Evolutionary conservation across 2,113 vertebrate genomes (phyloP).

Genomic region (Oryzias celebensis): DNA sequence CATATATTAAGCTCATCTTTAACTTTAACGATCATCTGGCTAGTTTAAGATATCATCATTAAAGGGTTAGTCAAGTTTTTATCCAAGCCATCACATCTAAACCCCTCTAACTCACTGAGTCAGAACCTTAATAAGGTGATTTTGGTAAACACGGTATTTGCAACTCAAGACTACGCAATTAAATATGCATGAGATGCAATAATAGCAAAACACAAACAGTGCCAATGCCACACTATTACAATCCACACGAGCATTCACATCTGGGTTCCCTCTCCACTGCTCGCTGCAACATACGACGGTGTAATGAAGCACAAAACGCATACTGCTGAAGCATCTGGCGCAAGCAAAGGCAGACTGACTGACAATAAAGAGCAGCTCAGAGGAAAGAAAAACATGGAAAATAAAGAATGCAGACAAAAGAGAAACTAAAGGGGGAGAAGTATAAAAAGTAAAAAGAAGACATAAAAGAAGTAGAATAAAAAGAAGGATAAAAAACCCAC

Average conservation of each 20-base stretch:
- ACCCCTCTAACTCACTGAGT: background rate
- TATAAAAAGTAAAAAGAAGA: background rate
- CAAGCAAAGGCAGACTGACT: conserved; percentile 25
- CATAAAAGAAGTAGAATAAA: too few relatives aligned
- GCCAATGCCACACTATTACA: conserved; percentile 24
- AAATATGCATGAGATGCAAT: conserved; percentile 33
- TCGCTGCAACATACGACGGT: conserved; percentile 53
- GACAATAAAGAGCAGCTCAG: conserved; percentile 10
- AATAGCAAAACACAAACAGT: conserved; percentile 15
- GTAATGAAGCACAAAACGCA: conserved; percentile 69
- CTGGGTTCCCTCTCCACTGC: conserved; percentile 37
- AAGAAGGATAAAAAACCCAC: background rate
- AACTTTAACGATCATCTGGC: conserved; percentile 3
- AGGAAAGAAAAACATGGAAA: conserved; percentile 3
- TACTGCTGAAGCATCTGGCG: conserved; percentile 61
- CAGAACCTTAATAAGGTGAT: background rate
- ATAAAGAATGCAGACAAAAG: background rate
- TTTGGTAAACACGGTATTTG: conserved; percentile 14
- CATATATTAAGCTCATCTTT: background rate
- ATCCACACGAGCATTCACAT: conserved; percentile 41
- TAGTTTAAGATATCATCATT: background rate
- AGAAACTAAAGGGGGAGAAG: conserved; percentile 3
- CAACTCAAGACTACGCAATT: conserved; percentile 19
- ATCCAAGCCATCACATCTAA: background rate
- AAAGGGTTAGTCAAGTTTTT: background rate